These are phyloP conservation scores for Oscheius sp. DNA, from an alignment of 2,888 invertebrate genomes.

Conservation along the genomic window DNA sequence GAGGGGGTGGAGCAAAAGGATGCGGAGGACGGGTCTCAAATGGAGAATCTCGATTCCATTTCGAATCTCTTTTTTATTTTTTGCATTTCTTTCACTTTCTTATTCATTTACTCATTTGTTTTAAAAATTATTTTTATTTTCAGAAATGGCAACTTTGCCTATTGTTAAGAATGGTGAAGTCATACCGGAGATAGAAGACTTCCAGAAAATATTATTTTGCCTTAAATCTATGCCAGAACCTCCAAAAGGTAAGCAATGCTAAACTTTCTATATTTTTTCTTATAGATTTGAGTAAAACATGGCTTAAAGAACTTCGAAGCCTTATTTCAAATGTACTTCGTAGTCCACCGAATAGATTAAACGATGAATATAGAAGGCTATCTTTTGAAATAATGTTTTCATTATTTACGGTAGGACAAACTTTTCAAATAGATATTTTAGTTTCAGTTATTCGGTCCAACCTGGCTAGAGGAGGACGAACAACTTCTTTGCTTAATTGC, in stretches of 20 bases:
- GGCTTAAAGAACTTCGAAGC: background rate
- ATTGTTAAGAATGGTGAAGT: background rate
- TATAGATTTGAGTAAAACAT: background rate
- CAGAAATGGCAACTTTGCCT: background rate
- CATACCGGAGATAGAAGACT: background rate
- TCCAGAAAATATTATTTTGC: background rate
- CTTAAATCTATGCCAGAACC: background rate
- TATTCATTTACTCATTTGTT: background rate
- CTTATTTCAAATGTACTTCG: slow-evolving; percentile 16
- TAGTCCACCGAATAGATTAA: slow-evolving; percentile 8
- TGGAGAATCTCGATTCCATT: background rate
- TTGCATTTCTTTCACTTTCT: background rate
- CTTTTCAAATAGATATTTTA: background rate
- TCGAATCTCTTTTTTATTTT: background rate
- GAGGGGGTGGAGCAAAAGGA: no score
- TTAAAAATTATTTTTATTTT: no score
- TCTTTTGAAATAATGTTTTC: slow-evolving; percentile 3
- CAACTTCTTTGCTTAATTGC: slow-evolving; percentile 20
- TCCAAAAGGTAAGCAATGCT: background rate
- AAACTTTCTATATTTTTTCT: background rate
- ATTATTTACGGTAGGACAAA: background rate
- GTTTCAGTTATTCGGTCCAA: background rate
- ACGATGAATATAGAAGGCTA: slow-evolving; percentile 7
- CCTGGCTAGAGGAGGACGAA: slow-evolving; percentile 17
- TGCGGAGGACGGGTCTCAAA: no score